Evolutionary conservation across 2,888 invertebrate genomes (phyloP), one percentile per base, ranked within the genome.

Genomic region (Gnatocerus cornutus): DNA sequence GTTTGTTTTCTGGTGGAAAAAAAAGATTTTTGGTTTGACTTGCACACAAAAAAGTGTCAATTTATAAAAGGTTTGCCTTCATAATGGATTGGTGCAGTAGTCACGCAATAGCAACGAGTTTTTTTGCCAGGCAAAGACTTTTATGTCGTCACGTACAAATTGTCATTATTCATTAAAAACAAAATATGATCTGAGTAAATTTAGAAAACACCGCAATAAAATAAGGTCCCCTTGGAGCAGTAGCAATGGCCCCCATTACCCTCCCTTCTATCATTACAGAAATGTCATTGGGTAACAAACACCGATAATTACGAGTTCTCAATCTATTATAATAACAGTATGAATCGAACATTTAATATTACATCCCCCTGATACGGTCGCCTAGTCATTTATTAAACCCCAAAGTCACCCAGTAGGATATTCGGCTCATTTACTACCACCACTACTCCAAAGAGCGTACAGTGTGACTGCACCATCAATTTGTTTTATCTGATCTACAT

Each of bases 401-500:
- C 37, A n/a, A 10, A 68, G 62, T 55, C 29, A 30, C 10, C 46
- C 68, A 61, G 41, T 27, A n/a, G 55, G 45, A 30, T 68, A 41
- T 46, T 68, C 61, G 39, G 16, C 53, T 30, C 48, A 29, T 62
- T 62, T 53, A 43, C n/a, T 27, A 45, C 39, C 45, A 13, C 21
- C 62, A 46, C 14, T 43, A 52, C 10, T 16, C 10, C 56, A 10
- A 45, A 12, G 10, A 67, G 13, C 30, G 33, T 33, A 8, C 33
- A 61, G 68, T 12, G 45, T 39, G 55, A 53, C 46, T 62, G 12
- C 48, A 68, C 76, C 72, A 77, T 78, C 77, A 78, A 78, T 77
- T 78, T 72, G 59, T 64, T 64, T 71, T 77, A 77, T 78, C 78
- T 77, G 77, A 78, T 77, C 74, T 74, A 78, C 76, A 75, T 68